phyloP scores from a whole-genome alignment of 1,140 invertebrate species.

The Bombus impatiens region DNA sequence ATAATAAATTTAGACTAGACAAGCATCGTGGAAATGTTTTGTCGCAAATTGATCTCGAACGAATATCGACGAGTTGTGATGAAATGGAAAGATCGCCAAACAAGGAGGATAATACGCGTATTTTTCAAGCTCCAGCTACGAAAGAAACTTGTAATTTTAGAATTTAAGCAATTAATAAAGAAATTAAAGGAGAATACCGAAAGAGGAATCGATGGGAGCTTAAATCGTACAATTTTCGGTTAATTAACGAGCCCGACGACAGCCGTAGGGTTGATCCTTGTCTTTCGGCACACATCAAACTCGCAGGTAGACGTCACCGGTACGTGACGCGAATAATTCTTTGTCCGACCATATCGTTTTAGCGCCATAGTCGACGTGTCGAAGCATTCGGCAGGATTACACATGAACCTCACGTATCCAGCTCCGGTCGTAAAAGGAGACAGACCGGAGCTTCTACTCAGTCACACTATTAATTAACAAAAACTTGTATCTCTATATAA shows the following conservation, averaged over 20 bases:
- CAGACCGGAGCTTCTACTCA: slow-evolving; percentile 36
- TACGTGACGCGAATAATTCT: slow-evolving; percentile 45
- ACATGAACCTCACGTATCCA: slow-evolving; percentile 47
- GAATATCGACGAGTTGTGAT: too few relatives aligned
- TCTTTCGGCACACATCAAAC: slow-evolving; percentile 49
- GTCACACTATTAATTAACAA: slow-evolving; percentile 54
- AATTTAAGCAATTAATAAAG: background rate
- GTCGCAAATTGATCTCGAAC: too few relatives aligned
- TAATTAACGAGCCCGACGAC: slow-evolving; percentile 23
- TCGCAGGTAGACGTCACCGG: slow-evolving; percentile 37
- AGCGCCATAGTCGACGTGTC: slow-evolving; percentile 45
- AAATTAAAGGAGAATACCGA: background rate
- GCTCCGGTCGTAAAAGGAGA: slow-evolving; percentile 52
- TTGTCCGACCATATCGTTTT: slow-evolving; percentile 27
- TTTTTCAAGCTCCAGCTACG: background rate
- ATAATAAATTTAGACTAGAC: too few relatives aligned
- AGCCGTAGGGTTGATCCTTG: background rate
- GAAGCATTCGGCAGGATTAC: slow-evolving; percentile 31
- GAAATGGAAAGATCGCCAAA: too few relatives aligned
- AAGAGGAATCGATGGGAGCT: background rate
- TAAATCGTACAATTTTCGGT: slow-evolving; percentile 10
- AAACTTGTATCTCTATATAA: slow-evolving; percentile 47
- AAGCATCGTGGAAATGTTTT: too few relatives aligned
- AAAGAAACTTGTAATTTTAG: background rate
- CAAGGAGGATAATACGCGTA: background rate